A percentile compares a stretch with the other conserved stretches of the same genome.
Conservation (phyloP, 1,140 invertebrate genomes). For the Leguminivora glycinivorella region DNA sequence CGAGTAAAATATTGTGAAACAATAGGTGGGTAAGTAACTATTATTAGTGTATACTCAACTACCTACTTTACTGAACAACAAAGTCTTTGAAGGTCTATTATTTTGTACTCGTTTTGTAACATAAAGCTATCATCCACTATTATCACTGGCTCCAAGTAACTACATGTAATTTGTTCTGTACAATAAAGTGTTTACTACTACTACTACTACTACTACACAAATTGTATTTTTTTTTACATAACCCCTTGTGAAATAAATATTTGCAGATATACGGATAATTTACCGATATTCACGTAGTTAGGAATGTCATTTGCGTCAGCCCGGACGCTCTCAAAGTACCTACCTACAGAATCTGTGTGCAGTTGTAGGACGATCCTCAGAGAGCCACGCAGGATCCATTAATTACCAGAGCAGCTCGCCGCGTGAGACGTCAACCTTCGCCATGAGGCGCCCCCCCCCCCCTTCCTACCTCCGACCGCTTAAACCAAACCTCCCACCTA, state of each 20-base stretch:
- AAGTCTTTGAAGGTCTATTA: no score
- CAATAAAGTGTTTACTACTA: no score
- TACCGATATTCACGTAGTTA: background rate
- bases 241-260: no score
- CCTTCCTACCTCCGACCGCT: constrained; percentile 32
- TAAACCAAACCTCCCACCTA: constrained; percentile 43
- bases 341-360: constrained; percentile 35
- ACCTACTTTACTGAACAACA: no score
- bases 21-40: background rate
- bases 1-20: background rate
- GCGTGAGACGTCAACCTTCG: constrained; percentile 41
- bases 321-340: background rate
- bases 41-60: constrained; percentile 1
- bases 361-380: constrained; percentile 39
- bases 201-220: no score
- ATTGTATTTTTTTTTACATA: no score
- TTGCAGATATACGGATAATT: no score
- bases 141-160: no score
- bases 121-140: no score
- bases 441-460: constrained; percentile 31
- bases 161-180: no score
- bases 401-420: constrained; percentile 47
- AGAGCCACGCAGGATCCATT: constrained; percentile 57
- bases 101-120: no score
- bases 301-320: background rate